Evolutionary conservation across 2,797 vertebrate species (phyloP).

Genomic region (Catostomus latipinnis): DNA sequence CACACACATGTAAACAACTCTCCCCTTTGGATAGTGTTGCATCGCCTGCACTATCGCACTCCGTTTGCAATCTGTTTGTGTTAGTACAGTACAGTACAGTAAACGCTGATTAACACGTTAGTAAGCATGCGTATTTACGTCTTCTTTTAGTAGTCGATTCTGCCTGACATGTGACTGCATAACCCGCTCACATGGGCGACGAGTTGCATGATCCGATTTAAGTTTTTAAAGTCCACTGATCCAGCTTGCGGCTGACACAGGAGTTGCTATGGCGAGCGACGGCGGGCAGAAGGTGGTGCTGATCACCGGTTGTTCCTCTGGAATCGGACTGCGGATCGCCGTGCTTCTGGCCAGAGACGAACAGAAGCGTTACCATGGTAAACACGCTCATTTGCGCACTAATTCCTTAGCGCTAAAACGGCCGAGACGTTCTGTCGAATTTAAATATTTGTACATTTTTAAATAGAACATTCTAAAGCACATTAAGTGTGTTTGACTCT

Average conservation of each 20-base stretch:
- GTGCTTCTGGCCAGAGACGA: constrained; percentile 88
- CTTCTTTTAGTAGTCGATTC: constrained; percentile 61
- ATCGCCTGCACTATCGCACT: not conserved
- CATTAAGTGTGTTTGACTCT: not conserved
- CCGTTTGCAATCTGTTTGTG: constrained; percentile 20
- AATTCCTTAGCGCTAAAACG: constrained; percentile 22
- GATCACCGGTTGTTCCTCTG: constrained; percentile 94
- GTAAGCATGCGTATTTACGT: constrained; percentile 56
- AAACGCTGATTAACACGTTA: constrained; percentile 21
- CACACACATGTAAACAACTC: not conserved
- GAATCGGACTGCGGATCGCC: constrained; percentile 90
- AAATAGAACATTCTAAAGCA: not conserved
- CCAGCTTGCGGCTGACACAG: constrained; percentile 64
- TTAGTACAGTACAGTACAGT: constrained; percentile 23
- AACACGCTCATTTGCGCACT: constrained; percentile 66
- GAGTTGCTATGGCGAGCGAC: constrained; percentile 85
- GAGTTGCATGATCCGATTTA: constrained; percentile 77
- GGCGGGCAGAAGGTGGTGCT: constrained; percentile 85
- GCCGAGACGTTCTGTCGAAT: not conserved
- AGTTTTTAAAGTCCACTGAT: constrained; percentile 73
- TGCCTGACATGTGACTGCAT: constrained; percentile 79
- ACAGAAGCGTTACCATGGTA: constrained; percentile 88
- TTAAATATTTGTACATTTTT: not conserved
- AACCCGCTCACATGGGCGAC: constrained; percentile 77
- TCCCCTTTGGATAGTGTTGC: constrained; percentile 18